Percentiles rank a stretch among this genome's conserved stretches.
These are phyloP conservation scores for Dryobates pubescens DNA, from an alignment of 2,797 vertebrate species.

Conservation along the genomic window DNA sequence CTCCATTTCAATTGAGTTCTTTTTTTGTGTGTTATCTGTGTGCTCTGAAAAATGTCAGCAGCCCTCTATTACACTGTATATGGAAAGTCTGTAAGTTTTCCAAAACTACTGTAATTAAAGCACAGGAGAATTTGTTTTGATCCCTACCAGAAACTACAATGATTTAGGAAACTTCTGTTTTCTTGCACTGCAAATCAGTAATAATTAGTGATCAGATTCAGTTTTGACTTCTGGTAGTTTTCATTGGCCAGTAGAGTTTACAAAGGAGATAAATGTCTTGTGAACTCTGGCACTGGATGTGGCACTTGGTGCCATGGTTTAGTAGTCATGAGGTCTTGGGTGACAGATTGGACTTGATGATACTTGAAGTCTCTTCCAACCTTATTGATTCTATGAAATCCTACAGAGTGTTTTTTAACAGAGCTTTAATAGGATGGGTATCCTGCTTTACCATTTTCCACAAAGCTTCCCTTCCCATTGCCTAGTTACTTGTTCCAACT, in stretches of 20 bases:
- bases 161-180: neutral
- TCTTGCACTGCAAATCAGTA: neutral
- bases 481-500: neutral
- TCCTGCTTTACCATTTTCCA: neutral
- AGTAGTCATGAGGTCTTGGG: too few relatives aligned
- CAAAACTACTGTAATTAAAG: neutral
- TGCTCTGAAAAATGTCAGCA: neutral
- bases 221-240: neutral
- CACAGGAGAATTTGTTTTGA: neutral
- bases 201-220: neutral
- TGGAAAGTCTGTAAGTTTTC: neutral
- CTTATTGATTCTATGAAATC: too few relatives aligned
- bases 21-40: neutral
- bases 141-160: neutral
- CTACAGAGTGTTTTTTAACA: neutral
- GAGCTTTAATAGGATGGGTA: neutral
- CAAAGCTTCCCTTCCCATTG: neutral
- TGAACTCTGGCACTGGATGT: neutral
- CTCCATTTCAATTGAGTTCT: constrained; percentile 3
- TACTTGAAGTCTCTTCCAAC: too few relatives aligned
- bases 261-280: neutral
- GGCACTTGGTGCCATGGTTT: too few relatives aligned
- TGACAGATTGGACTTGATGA: too few relatives aligned
- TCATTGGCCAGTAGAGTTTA: neutral
- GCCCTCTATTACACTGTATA: neutral